phyloP scores from a whole-genome alignment of 2,888 invertebrate genomes.

The Sinhomidia bicolor region DNA sequence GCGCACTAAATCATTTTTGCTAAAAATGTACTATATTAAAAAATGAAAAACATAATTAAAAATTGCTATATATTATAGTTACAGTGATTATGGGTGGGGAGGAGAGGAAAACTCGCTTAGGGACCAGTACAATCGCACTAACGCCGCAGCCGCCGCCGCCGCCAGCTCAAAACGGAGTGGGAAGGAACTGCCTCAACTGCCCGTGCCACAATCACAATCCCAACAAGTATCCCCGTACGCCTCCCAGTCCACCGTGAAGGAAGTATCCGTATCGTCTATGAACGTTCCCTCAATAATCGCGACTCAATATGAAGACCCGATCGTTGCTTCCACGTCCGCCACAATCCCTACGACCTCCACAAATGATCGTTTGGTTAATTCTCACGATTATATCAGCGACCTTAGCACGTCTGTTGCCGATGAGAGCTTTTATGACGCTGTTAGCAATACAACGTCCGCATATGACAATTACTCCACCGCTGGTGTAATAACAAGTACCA shows the following conservation, averaged over 20 bases:
- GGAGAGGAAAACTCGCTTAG: constrained; percentile 71
- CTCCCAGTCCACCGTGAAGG: constrained; percentile 76
- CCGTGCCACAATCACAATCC: constrained; percentile 67
- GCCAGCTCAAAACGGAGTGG: constrained; percentile 70
- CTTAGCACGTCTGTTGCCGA: constrained; percentile 69
- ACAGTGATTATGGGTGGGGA: constrained; percentile 74
- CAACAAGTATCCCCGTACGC: constrained; percentile 75
- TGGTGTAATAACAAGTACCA: constrained; percentile 24
- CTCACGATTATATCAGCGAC: constrained; percentile 60
- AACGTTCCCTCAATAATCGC: constrained; percentile 74
- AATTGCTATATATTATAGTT: too few relatives aligned
- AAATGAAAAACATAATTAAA: too few relatives aligned
- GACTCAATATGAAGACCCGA: constrained; percentile 63
- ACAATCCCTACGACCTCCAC: constrained; percentile 54
- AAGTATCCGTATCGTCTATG: constrained; percentile 73
- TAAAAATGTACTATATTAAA: too few relatives aligned
- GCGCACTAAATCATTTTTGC: too few relatives aligned
- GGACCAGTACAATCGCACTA: constrained; percentile 76
- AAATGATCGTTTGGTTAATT: constrained; percentile 50
- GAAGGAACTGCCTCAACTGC: constrained; percentile 77
- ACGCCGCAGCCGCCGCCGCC: constrained; percentile 30
- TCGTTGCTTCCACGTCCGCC: constrained; percentile 49
- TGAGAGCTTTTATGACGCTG: constrained; percentile 74
- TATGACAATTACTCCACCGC: constrained; percentile 61
- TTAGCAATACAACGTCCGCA: constrained; percentile 55